Conservation (phyloP, 1,140 invertebrate genomes). For the Triops longicaudatus region DNA sequence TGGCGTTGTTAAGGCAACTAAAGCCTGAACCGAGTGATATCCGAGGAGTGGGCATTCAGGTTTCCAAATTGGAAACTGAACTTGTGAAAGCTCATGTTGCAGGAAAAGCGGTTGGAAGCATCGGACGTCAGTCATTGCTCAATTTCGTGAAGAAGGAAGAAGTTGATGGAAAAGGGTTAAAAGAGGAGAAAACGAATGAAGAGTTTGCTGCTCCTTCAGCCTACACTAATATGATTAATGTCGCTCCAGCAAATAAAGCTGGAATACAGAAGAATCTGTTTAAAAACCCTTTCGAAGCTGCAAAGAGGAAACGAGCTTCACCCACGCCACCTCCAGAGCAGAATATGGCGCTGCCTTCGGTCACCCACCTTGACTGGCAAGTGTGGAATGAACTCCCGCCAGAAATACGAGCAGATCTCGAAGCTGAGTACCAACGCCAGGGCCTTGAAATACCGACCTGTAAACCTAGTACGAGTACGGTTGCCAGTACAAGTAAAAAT, state of each 20-base stretch:
- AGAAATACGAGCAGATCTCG: not conserved
- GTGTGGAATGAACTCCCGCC: not conserved
- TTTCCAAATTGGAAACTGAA: slow-evolving; percentile 53
- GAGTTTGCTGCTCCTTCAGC: slow-evolving; percentile 8
- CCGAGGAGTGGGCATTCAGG: slow-evolving; percentile 68
- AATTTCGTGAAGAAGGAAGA: not conserved
- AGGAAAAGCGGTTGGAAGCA: slow-evolving; percentile 38
- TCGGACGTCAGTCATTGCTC: slow-evolving; percentile 17
- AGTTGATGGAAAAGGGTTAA: slow-evolving; percentile 18
- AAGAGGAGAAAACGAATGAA: slow-evolving; percentile 30
- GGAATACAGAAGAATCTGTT: not conserved
- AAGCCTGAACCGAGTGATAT: slow-evolving; percentile 55
- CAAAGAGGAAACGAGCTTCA: not conserved
- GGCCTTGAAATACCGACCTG: not conserved
- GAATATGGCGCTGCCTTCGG: not conserved
- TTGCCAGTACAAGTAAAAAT: no score
- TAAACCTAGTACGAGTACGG: no score
- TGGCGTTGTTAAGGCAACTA: slow-evolving; percentile 54
- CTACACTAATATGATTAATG: not conserved
- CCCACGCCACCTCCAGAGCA: not conserved
- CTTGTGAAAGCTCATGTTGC: slow-evolving; percentile 39
- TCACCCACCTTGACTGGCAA: not conserved
- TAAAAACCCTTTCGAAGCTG: not conserved
- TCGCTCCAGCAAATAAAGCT: not conserved
- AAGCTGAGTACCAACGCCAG: not conserved